Percentiles rank a stretch among this genome's conserved stretches.
Evolutionary conservation across 2,888 invertebrate species (phyloP).

Genomic region (Keiferia lycopersicella): DNA sequence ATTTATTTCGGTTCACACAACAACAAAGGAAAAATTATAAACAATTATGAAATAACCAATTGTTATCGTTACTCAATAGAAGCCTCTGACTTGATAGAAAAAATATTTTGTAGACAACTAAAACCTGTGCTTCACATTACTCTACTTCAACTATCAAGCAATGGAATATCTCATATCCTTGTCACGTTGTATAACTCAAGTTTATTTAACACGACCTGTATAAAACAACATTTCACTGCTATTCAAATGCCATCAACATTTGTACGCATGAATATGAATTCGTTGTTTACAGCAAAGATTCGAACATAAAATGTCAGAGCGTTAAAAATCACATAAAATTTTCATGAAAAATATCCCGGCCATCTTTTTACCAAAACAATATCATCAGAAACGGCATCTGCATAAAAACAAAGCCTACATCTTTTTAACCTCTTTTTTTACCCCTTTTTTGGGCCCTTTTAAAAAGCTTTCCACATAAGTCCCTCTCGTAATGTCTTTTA

Average conservation of each 20-base stretch:
- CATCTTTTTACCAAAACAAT: constrained; percentile 28
- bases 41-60: no score
- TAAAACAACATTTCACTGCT: constrained; percentile 8
- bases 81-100: no score
- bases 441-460: constrained; percentile 11
- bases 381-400: constrained; percentile 36
- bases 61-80: no score
- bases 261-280: constrained; percentile 7
- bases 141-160: no score
- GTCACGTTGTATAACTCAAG: background rate
- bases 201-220: constrained; percentile 8
- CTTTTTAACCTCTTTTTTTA: constrained; percentile 1
- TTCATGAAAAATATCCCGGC: constrained; percentile 8
- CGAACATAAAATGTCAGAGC: background rate
- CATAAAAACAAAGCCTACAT: constrained; percentile 39
- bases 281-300: constrained; percentile 1
- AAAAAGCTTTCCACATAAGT: constrained; percentile 23
- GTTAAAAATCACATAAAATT: constrained; percentile 8
- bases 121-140: no score
- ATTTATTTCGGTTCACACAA: no score
- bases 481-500: constrained; percentile 40
- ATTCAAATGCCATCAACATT: constrained; percentile 8
- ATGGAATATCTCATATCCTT: background rate
- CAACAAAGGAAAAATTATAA: no score
- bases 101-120: no score